Evolutionary conservation across 2,113 vertebrate species (phyloP).

Genomic region (Pan troglodytes): NHGRI_mPanTro3-v2.1_pri NC_072398.2:189393001-189393500

Average conservation of each 20-base stretch:
- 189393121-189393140: not conserved
- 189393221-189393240: not conserved
- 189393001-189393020: not conserved
- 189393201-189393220: not conserved
- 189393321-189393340: not conserved
- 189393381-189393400: not conserved
- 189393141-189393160: not conserved
- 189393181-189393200: not conserved
- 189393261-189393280: not conserved
- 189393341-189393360: not conserved
- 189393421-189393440: not conserved
- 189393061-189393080: not conserved
- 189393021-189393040: not conserved
- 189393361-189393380: not conserved
- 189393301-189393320: not conserved
- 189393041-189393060: not conserved
- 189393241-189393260: not conserved
- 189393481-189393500: not conserved
- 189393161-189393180: not conserved
- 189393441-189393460: not conserved
- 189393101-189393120: not conserved
- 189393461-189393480: not conserved
- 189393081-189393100: not conserved
- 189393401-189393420: rapidly evolving
- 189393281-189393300: not conserved